Evolutionary conservation across 2,113 vertebrate species (phyloP), one percentile per base, ranked within the genome.

Genomic region (Paramisgurnus dabryanus): DNA sequence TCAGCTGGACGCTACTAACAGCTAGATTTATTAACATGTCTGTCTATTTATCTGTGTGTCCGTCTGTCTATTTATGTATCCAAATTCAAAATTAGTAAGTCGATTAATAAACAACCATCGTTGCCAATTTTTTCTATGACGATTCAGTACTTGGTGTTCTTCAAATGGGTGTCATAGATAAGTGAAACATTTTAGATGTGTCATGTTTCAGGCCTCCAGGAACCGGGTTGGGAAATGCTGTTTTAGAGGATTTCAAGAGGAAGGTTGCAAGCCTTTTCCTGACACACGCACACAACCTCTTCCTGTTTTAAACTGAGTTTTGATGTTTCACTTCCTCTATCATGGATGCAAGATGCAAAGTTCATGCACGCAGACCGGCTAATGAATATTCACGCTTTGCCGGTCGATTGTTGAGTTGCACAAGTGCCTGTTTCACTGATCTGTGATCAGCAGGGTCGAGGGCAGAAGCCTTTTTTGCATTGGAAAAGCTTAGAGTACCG

Each of bases 341-440:
- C 10, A 39, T 55, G 18, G 45, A 34, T 18, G 17, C 13, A 9
- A 34, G 49, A 50, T 13, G 7, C 43, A 2, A 53, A 27, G 39
- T 58, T 68, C 63, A 70, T 4, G 13, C 27, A 43, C 10, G 9
- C 12, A 43, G 41, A 18, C 61, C 10, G 49, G 9, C 6, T 4
- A 27, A 75, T 84, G 67, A 81, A 79, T 84, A 79, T 84, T 69
- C 68, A 81, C 64, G 58, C 6, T 82, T 50, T 58, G 50, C 61
- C 39, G n/a, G 27, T 40, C 78, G 71, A 82, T 67, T 67, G 61
- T 49, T 10, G 50, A 41, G 69, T 61, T 65, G 7, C 2, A 22
- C 41, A 49, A 60, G 45, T 7, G 57, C 15, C 43, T 50, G 27
- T 57, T 40, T n/a, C 73, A 77, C 78, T 72, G 72, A 80, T 84